Evolutionary conservation across 2,888 invertebrate species (phyloP), one percentile per base, ranked within the genome.

Genomic region (Drosophila ezoana): DNA sequence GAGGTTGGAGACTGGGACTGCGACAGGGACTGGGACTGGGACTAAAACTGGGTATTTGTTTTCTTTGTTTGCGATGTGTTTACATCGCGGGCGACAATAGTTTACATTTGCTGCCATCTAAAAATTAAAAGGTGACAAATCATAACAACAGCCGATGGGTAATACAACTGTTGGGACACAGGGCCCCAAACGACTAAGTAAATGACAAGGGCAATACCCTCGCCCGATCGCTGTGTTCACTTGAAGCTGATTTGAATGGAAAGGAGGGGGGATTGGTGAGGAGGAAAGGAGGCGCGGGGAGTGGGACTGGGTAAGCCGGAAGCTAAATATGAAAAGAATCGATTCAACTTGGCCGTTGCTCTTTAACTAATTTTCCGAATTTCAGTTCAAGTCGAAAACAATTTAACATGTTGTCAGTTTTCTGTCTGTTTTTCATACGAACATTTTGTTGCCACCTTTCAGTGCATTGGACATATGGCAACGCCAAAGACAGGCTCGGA

Each of bases 61-160:
- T 82, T 76, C 79, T 72, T 79, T 74, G 70, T 62, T 72, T 52
- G 79, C 53, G 59, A 72, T 77, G 70, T 82, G 82, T 84, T 82
- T 83, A 83, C 86, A 80, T 76, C 72, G 54, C 72, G 71, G 78
- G 78, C 83, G 85, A 85, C 86, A 83, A 83, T 80, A 83, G 83
- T 83, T 83, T 83, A 83, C 86, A 78, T 83, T 83, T 78, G 80
- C 83, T 82, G 85, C 72, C 85, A 81, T 82, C 78, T 82, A 85
- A 83, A 84, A 86, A 87, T 78, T 81, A 83, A 81, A 86, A 84
- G 83, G 87, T 84, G 84, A 84, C 84, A 83, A 83, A 84, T 83
- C 81, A 83, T 81, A 83, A 81, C 83, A 84, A 81, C 79, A 76
- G 33, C 61, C 72, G 45, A 79, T 63, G 71, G 56, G 48, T 40